Percentiles rank a stretch among this genome's conserved stretches.
Conservation (phyloP, 2,888 invertebrate genomes). For the Meteorus colon region DNA sequence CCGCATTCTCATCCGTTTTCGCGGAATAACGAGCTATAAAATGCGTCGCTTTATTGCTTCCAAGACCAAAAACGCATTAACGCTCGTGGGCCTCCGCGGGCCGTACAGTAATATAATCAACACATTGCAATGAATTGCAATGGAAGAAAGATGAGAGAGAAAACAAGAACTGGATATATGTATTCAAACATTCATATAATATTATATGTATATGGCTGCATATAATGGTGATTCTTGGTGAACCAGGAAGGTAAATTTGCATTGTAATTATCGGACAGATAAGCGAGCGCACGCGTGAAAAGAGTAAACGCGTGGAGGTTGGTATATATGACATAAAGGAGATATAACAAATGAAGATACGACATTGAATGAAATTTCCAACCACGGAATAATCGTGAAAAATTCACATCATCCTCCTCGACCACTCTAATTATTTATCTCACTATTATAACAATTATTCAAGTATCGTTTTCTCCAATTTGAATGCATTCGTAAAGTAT, state of each 20-base stretch:
- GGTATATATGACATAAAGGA: not conserved
- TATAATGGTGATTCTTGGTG: not conserved
- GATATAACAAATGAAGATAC: not conserved
- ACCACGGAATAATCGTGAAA: conserved; percentile 41
- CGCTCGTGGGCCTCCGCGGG: conserved; percentile 46
- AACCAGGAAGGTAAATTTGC: conserved; percentile 51
- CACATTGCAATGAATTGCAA: conserved; percentile 35
- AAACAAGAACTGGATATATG: not conserved
- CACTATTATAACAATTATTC: conserved; percentile 16
- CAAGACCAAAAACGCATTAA: conserved; percentile 61
- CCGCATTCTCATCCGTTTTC: conserved; percentile 58
- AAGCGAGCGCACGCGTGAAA: conserved; percentile 12
- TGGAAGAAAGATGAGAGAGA: conserved; percentile 8
- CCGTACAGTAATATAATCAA: conserved; percentile 44
- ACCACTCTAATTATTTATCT: conserved; percentile 35
- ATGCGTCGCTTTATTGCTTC: conserved; percentile 60
- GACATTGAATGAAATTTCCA: not conserved
- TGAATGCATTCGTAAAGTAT: conserved; percentile 1
- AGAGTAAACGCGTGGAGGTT: not conserved
- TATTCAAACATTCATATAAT: conserved; percentile 6
- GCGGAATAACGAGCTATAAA: conserved; percentile 63
- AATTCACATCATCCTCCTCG: conserved; percentile 16
- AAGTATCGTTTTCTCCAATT: conserved; percentile 33
- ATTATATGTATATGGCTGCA: not conserved
- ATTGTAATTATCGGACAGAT: conserved; percentile 59